phyloP scores from a whole-genome alignment of 2,797 vertebrate genomes.

The Chelon labrosus region DNA sequence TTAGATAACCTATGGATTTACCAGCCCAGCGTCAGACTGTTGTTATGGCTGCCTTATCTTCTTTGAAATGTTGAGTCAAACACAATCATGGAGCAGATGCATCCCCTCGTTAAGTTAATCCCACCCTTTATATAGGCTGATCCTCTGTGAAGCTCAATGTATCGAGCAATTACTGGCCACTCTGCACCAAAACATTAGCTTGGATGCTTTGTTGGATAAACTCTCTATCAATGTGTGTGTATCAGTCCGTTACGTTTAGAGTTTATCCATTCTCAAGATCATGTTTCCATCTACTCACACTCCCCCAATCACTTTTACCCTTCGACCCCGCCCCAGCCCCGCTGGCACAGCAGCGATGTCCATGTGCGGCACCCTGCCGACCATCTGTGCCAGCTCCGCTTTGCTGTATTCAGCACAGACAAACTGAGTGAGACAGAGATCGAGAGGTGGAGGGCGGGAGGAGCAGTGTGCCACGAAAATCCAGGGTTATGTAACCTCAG shows the following conservation, averaged over 20 bases:
- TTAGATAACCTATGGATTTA: slow-evolving; percentile 64
- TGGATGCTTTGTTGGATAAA: slow-evolving; percentile 1
- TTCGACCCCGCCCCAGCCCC: slow-evolving; percentile 34
- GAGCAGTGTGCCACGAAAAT: slow-evolving; percentile 39
- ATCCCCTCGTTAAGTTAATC: slow-evolving; percentile 75
- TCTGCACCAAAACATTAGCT: slow-evolving; percentile 37
- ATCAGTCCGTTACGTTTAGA: slow-evolving; percentile 22
- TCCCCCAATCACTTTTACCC: slow-evolving; percentile 40
- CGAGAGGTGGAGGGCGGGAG: slow-evolving; percentile 33
- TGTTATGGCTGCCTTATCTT: slow-evolving; percentile 57
- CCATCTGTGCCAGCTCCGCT: slow-evolving; percentile 71
- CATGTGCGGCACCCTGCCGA: slow-evolving; percentile 24
- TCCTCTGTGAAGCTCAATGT: slow-evolving; percentile 49
- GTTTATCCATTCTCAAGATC: slow-evolving; percentile 21
- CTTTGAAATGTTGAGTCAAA: slow-evolving; percentile 58
- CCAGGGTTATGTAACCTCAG: slow-evolving; percentile 69
- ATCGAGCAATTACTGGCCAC: slow-evolving; percentile 58
- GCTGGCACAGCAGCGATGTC: slow-evolving; percentile 17
- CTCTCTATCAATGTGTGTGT: slow-evolving; percentile 1
- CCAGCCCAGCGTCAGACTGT: slow-evolving; percentile 42
- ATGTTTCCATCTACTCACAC: neutral
- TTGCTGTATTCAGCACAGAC: slow-evolving; percentile 4
- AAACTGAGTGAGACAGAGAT: slow-evolving; percentile 9
- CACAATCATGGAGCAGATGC: slow-evolving; percentile 70
- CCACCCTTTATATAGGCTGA: slow-evolving; percentile 52